These are phyloP conservation scores for Ischnus inquisitorius DNA, from an alignment of 2,888 invertebrate genomes.

Conservation along the genomic window DNA sequence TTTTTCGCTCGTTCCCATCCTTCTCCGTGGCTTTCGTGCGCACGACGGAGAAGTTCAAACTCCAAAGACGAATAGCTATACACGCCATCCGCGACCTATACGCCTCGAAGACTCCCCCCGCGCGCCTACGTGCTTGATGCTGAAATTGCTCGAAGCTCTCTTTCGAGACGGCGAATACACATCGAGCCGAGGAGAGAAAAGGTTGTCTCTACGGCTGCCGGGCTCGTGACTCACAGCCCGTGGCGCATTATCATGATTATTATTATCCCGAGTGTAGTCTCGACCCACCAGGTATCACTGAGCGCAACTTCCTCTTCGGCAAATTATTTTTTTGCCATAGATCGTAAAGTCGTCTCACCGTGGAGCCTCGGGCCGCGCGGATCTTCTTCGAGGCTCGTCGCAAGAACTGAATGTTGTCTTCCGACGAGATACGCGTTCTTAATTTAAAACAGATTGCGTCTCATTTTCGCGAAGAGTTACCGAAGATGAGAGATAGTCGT, in stretches of 20 bases:
- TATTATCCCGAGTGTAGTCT: constrained; percentile 13
- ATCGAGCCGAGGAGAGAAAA: not conserved
- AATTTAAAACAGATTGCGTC: not conserved
- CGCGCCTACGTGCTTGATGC: constrained; percentile 56
- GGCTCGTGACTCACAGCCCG: constrained; percentile 28
- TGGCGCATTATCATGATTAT: constrained; percentile 17
- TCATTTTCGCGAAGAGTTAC: not conserved
- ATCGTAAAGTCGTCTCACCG: constrained; percentile 21
- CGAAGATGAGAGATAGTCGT: not conserved
- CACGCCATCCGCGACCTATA: constrained; percentile 8
- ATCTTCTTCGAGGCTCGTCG: constrained; percentile 5
- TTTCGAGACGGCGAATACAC: constrained; percentile 26
- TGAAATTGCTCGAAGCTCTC: constrained; percentile 55
- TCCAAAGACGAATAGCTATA: constrained; percentile 47
- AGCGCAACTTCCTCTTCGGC: constrained; percentile 15
- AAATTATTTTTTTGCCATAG: not conserved
- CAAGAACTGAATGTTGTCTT: constrained; percentile 15
- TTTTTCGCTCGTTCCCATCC: constrained; percentile 29
- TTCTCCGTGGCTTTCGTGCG: constrained; percentile 32
- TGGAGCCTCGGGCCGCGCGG: not conserved
- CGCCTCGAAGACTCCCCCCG: not conserved
- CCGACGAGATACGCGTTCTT: not conserved
- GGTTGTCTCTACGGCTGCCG: constrained; percentile 19
- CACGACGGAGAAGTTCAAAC: constrained; percentile 57
- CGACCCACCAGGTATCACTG: not conserved